Evolutionary conservation across 2,113 vertebrate species (phyloP).

Genomic region (Ictalurus furcatus): DNA sequence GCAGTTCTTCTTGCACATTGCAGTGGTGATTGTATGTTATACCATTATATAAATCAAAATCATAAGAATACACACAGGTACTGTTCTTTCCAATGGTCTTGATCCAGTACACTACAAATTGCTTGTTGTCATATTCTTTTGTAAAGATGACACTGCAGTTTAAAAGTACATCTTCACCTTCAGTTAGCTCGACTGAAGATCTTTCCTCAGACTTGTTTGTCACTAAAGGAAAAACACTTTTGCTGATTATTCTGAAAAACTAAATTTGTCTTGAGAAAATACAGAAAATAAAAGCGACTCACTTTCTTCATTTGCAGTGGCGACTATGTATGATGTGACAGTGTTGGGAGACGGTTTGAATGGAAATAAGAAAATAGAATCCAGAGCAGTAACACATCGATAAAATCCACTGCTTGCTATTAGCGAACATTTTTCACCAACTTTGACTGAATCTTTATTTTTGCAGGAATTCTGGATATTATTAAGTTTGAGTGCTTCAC

Average conservation of each 20-base stretch:
- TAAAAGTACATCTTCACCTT: constrained; percentile 32
- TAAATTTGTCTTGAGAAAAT: neutral
- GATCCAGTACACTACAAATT: constrained; percentile 46
- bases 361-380: constrained; percentile 23
- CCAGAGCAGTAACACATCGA: constrained; percentile 30
- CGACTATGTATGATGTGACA: constrained; percentile 32
- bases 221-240: constrained; percentile 15
- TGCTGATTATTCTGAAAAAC: constrained; percentile 17
- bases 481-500: neutral
- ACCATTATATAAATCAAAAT: accelerated
- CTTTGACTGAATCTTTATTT: neutral
- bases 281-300: constrained; percentile 1
- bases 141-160: constrained; percentile 23
- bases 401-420: constrained; percentile 28
- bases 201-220: neutral
- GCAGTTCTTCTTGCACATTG: neutral
- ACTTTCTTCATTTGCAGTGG: constrained; percentile 25
- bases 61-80: constrained; percentile 47
- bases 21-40: neutral
- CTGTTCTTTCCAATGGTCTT: constrained; percentile 28
- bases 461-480: neutral
- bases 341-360: constrained; percentile 38
- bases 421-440: neutral
- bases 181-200: constrained; percentile 11
- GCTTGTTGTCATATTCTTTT: accelerated